These are phyloP conservation scores for Drosophila watanabei DNA, from an alignment of 1,140 invertebrate genomes.

Conservation along the genomic window DNA sequence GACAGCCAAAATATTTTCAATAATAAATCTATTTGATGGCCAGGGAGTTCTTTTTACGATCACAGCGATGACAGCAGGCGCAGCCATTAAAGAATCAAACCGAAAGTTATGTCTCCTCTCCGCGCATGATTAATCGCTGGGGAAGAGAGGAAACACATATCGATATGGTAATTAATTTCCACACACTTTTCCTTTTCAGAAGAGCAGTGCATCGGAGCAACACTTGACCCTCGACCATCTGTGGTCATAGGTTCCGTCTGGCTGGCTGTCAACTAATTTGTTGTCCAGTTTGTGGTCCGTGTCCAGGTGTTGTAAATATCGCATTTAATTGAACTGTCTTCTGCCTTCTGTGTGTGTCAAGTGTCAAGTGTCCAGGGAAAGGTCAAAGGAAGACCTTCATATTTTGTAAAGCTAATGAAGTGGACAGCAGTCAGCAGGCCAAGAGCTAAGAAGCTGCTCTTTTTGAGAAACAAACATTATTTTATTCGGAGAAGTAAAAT, in stretches of 20 bases:
- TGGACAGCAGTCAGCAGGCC: slow-evolving; percentile 5
- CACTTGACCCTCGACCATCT: slow-evolving; percentile 53
- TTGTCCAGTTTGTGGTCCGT: slow-evolving; percentile 77
- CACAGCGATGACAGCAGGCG: slow-evolving; percentile 69
- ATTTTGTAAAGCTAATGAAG: slow-evolving; percentile 46
- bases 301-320: slow-evolving; percentile 76
- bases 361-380: slow-evolving; percentile 32
- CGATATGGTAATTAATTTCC: slow-evolving; percentile 68
- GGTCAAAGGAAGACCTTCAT: slow-evolving; percentile 37
- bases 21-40: slow-evolving; percentile 85
- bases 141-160: slow-evolving; percentile 21
- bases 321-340: slow-evolving; percentile 80
- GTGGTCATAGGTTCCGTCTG: slow-evolving; percentile 11
- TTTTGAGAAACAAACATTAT: not conserved
- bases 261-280: slow-evolving; percentile 57
- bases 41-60: slow-evolving; percentile 71
- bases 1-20: slow-evolving; percentile 80
- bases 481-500: not conserved
- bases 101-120: slow-evolving; percentile 64
- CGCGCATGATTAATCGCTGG: slow-evolving; percentile 73
- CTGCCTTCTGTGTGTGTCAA: slow-evolving; percentile 20
- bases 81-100: slow-evolving; percentile 75
- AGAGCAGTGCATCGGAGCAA: slow-evolving; percentile 37
- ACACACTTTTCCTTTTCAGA: slow-evolving; percentile 44
- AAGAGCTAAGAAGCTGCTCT: not conserved